phyloP scores from a whole-genome alignment of 2,797 vertebrate genomes.

The Halcyon smyrnensis region DNA sequence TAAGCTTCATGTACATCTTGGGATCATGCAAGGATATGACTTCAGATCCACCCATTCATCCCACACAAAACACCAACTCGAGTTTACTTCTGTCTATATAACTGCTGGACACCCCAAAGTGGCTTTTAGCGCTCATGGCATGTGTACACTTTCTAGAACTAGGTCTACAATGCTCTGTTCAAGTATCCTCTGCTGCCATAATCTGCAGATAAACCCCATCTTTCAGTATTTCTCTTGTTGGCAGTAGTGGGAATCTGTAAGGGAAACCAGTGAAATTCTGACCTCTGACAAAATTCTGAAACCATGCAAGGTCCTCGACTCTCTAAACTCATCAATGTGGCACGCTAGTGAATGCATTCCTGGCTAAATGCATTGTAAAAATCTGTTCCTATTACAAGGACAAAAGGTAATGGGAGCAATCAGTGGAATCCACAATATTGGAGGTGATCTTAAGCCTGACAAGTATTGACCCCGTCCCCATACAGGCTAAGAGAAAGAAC shows the following conservation, averaged over 20 bases:
- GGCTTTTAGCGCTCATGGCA: not conserved
- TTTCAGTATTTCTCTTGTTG: not conserved
- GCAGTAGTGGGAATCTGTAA: not conserved
- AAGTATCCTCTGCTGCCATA: not conserved
- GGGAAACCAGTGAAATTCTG: not conserved
- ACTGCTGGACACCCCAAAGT: not conserved
- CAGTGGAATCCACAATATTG: not conserved
- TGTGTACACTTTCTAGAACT: not conserved
- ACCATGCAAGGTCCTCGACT: not conserved
- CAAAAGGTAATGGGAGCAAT: not conserved
- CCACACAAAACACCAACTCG: rapidly evolving
- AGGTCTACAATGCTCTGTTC: not conserved
- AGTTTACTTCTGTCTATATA: not conserved
- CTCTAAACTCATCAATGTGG: not conserved
- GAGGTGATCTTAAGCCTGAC: not conserved
- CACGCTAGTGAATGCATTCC: not conserved
- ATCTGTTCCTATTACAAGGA: not conserved
- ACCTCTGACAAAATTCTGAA: not conserved
- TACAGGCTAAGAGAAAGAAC: not conserved
- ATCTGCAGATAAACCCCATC: not conserved
- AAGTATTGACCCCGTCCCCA: not conserved
- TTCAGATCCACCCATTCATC: not conserved
- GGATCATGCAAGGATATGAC: not conserved
- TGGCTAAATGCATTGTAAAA: not conserved
- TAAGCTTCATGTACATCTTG: not conserved